phyloP scores from a whole-genome alignment of 2,888 invertebrate genomes.

The Synergus japonicus region DNA sequence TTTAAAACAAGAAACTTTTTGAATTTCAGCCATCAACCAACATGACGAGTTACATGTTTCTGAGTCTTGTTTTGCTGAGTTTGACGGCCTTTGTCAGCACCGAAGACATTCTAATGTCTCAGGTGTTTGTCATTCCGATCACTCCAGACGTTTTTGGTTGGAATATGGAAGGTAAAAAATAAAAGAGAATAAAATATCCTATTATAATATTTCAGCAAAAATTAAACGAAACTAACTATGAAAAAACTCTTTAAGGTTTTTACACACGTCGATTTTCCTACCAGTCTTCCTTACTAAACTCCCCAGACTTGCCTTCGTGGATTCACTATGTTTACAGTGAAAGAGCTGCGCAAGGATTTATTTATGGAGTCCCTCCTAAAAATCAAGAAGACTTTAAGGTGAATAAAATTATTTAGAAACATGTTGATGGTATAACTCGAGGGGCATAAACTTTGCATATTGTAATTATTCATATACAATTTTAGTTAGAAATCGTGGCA shows the following conservation, averaged over 20 bases:
- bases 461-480: slow-evolving; percentile 48
- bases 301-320: slow-evolving; percentile 93
- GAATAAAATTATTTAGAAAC: slow-evolving; percentile 41
- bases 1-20: not conserved
- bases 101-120: slow-evolving; percentile 78
- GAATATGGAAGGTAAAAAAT: slow-evolving; percentile 83
- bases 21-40: not conserved
- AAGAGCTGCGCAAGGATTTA: slow-evolving; percentile 87
- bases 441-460: too few species aligned
- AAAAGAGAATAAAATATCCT: slow-evolving; percentile 43
- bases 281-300: slow-evolving; percentile 85
- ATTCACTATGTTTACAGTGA: slow-evolving; percentile 90
- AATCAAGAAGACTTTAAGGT: slow-evolving; percentile 79
- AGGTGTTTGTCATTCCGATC: slow-evolving; percentile 88
- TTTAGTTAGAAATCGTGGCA: slow-evolving; percentile 86
- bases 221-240: not conserved
- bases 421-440: not conserved
- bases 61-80: slow-evolving; percentile 39
- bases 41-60: slow-evolving; percentile 13
- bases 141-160: slow-evolving; percentile 89
- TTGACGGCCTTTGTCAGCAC: slow-evolving; percentile 42
- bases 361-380: slow-evolving; percentile 91
- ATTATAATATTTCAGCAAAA: not conserved
- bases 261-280: slow-evolving; percentile 81
- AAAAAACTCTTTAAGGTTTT: slow-evolving; percentile 17